Conservation (phyloP, 2,113 vertebrate genomes). For the Pavo muticus region DNA sequence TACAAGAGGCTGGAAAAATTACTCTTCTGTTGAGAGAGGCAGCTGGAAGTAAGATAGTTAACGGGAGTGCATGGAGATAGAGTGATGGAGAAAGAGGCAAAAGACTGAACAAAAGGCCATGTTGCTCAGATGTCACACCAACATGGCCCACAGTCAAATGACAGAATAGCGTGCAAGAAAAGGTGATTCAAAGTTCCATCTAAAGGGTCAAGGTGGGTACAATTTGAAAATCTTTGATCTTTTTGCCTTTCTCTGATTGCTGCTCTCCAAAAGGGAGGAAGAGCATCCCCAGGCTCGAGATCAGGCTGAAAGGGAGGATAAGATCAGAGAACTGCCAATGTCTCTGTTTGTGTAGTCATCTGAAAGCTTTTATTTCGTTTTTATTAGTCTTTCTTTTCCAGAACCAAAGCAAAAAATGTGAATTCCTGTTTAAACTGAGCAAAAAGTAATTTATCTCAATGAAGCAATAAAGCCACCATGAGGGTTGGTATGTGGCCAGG, state of each 20-base stretch:
- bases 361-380: constrained; percentile 8
- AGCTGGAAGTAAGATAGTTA: not conserved
- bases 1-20: not conserved
- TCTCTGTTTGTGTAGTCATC: not conserved
- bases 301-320: not conserved
- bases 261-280: not conserved
- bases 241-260: not conserved
- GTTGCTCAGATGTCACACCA: not conserved
- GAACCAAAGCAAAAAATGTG: not conserved
- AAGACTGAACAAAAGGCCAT: not conserved
- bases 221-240: not conserved
- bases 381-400: constrained; percentile 20
- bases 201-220: not conserved
- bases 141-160: not conserved
- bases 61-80: not conserved
- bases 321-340: not conserved
- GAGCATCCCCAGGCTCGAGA: not conserved
- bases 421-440: constrained; percentile 66
- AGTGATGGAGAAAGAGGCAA: not conserved
- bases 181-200: not conserved
- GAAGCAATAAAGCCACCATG: constrained; percentile 68
- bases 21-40: not conserved
- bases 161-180: not conserved
- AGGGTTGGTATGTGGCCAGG: constrained; percentile 13
- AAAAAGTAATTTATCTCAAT: constrained; percentile 67